Evolutionary conservation across 2,113 vertebrate species (phyloP).

Genomic region (Erythrolamprus reginae): DNA sequence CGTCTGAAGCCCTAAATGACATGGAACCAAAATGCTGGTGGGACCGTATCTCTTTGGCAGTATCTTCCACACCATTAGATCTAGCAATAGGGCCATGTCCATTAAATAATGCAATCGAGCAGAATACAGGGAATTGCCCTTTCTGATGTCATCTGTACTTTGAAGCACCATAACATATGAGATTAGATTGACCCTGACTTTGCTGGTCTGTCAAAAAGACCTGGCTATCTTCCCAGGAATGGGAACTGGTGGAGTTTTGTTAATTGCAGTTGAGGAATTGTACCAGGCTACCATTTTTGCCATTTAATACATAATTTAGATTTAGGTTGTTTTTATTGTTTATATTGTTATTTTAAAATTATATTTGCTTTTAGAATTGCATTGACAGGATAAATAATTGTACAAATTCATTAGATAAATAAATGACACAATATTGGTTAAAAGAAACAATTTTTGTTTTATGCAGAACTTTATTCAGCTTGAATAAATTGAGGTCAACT

Average conservation of each 20-base stretch:
- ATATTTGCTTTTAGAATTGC: not conserved
- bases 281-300: not conserved
- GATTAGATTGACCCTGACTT: not conserved
- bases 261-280: not conserved
- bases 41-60: not conserved
- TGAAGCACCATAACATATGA: not conserved
- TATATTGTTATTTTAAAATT: not conserved
- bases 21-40: not conserved
- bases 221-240: not conserved
- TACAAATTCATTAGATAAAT: not conserved
- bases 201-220: not conserved
- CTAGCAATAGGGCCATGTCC: not conserved
- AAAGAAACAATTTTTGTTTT: slow-evolving; percentile 31
- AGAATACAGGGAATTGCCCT: not conserved
- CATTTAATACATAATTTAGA: not conserved
- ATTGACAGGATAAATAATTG: not conserved
- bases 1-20: not conserved
- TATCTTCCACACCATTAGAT: not conserved
- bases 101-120: not conserved
- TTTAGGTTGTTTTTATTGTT: not conserved
- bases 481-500: slow-evolving; percentile 25
- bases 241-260: not conserved
- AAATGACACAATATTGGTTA: not conserved
- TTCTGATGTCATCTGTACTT: not conserved
- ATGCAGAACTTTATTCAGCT: slow-evolving; percentile 33